Evolutionary conservation across 2,797 vertebrate genomes (phyloP).

Genomic region (Sebastes diploproa): DNA sequence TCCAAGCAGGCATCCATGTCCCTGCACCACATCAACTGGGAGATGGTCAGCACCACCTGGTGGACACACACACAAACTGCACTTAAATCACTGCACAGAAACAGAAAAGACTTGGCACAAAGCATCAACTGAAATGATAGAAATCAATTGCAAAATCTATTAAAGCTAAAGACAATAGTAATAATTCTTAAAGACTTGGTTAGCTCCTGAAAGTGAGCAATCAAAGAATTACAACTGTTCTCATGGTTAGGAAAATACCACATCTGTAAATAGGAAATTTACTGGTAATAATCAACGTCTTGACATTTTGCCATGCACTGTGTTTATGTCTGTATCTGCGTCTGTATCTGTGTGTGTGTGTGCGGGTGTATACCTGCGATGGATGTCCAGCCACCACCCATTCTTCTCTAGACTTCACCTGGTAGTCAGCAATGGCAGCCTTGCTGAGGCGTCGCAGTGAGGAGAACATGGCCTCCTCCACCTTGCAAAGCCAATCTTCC

Average conservation of each 20-base stretch:
- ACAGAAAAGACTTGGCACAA: not conserved
- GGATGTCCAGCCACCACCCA: constrained; percentile 88
- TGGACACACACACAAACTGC: constrained; percentile 28
- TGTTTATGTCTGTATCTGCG: too few species aligned
- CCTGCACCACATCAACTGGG: constrained; percentile 91
- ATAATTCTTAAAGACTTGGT: not conserved
- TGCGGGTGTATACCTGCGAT: constrained; percentile 74
- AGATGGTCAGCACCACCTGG: constrained; percentile 90
- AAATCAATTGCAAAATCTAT: not conserved
- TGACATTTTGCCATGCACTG: not conserved
- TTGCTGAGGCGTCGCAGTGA: constrained; percentile 87
- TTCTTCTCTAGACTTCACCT: constrained; percentile 76
- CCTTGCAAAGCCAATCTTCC: constrained; percentile 89
- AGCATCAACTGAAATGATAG: not conserved
- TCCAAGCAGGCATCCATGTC: constrained; percentile 86
- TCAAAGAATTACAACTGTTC: not conserved
- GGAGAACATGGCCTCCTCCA: constrained; percentile 89
- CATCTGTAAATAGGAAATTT: not conserved
- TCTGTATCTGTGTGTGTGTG: too few species aligned
- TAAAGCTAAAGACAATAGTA: not conserved
- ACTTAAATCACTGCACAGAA: not conserved
- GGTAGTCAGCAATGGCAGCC: constrained; percentile 86
- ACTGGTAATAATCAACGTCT: not conserved
- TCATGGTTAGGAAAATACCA: not conserved
- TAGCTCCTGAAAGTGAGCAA: not conserved